phyloP scores from a whole-genome alignment of 1,140 invertebrate genomes.

The Anastrepha ludens region DNA sequence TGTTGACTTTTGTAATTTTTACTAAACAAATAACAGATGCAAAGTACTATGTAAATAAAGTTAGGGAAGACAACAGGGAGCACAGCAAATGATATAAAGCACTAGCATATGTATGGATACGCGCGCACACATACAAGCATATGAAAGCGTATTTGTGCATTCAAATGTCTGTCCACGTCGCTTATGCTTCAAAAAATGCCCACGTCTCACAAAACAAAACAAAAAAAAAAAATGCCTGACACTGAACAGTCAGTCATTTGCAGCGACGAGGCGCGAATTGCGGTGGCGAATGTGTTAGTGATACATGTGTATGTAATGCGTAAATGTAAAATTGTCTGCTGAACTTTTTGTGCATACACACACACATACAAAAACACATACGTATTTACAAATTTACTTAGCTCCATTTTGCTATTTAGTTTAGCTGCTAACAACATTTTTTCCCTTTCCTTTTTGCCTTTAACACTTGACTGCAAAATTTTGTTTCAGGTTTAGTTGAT shows the following conservation, averaged over 20 bases:
- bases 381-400: not conserved
- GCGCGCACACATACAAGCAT: not conserved
- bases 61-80: not conserved
- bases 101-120: not conserved
- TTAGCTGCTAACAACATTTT: conserved; percentile 13
- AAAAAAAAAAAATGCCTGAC: conserved; percentile 6
- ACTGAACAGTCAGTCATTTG: conserved; percentile 43
- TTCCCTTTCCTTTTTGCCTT: conserved; percentile 2
- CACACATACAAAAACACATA: not conserved
- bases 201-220: not conserved
- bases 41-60: conserved; percentile 45
- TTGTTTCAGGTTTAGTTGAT: conserved; percentile 8
- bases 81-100: conserved; percentile 41
- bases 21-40: conserved; percentile 50
- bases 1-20: conserved; percentile 50
- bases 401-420: conserved; percentile 38
- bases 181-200: not conserved
- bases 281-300: not conserved
- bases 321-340: not conserved
- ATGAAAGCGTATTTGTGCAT: not conserved
- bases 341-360: not conserved
- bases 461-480: conserved; percentile 34
- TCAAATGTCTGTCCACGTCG: not conserved
- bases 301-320: not conserved
- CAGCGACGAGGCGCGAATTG: not conserved